Percentiles rank a stretch among this genome's conserved stretches.
Conservation (phyloP, 2,113 vertebrate genomes). For the Nothoprocta pentlandii region DNA sequence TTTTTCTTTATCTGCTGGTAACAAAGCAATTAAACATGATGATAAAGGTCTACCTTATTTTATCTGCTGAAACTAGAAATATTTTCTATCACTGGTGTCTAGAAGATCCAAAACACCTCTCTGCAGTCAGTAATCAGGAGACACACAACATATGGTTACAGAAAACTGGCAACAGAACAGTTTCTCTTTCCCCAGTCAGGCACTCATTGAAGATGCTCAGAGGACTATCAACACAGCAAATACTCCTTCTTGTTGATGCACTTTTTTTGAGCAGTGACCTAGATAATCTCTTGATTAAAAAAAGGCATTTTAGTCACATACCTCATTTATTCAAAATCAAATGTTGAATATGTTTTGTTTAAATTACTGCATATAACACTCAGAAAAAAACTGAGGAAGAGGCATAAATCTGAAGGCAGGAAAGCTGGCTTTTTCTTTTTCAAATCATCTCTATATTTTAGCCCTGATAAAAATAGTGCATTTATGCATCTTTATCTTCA, state of each 20-base stretch:
- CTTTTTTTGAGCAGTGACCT: constrained; percentile 58
- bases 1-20: neutral
- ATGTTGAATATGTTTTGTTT: neutral
- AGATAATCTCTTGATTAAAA: constrained; percentile 54
- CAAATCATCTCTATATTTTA: neutral
- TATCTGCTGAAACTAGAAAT: constrained; percentile 57
- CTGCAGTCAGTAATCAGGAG: constrained; percentile 68
- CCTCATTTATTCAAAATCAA: constrained; percentile 21
- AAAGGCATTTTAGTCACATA: constrained; percentile 38
- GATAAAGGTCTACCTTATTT: constrained; percentile 30
- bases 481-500: neutral
- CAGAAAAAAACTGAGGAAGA: neutral
- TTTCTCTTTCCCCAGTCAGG: constrained; percentile 65
- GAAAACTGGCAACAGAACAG: constrained; percentile 71
- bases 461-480: neutral
- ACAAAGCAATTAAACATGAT: constrained; percentile 15
- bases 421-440: neutral
- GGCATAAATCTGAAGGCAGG: neutral
- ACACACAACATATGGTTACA: constrained; percentile 66
- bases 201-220: constrained; percentile 61
- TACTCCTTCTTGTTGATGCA: constrained; percentile 50
- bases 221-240: constrained; percentile 73
- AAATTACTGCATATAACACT: neutral
- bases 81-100: constrained; percentile 69
- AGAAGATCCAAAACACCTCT: constrained; percentile 72